Percentiles rank a stretch among this genome's conserved stretches.
Conservation (phyloP, 1,140 invertebrate genomes). For the Diploscapter pachys region DNA sequence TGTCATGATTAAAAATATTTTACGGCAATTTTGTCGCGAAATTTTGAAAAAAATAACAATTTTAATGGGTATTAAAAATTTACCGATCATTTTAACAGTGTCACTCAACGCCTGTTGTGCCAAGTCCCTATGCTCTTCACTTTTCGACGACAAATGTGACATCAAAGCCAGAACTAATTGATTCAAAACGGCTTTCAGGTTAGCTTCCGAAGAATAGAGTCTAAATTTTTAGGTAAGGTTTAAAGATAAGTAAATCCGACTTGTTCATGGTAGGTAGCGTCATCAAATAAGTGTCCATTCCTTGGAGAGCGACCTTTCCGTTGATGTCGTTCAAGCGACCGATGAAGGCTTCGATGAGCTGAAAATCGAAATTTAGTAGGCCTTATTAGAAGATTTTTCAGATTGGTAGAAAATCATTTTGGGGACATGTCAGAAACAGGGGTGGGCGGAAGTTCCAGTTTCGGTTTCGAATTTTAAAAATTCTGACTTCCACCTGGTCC, state of each 20-base stretch:
- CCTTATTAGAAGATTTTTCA: background rate
- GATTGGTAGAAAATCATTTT: too few relatives aligned
- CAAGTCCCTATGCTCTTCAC: conserved; percentile 30
- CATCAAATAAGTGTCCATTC: conserved; percentile 29
- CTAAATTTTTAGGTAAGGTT: conserved; percentile 7
- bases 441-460: too few relatives aligned
- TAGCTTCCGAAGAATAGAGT: conserved; percentile 27
- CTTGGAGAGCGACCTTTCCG: conserved; percentile 30
- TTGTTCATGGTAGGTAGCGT: conserved; percentile 31
- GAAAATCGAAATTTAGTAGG: background rate
- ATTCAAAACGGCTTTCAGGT: conserved; percentile 31
- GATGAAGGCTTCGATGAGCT: conserved; percentile 33
- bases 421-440: too few relatives aligned
- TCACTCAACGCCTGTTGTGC: conserved; percentile 23
- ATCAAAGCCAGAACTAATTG: conserved; percentile 21
- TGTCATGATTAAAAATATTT: background rate
- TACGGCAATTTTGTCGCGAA: background rate
- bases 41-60: background rate
- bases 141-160: conserved; percentile 28
- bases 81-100: conserved; percentile 25
- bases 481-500: too few relatives aligned
- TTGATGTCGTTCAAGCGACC: conserved; percentile 27
- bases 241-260: background rate
- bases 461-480: too few relatives aligned
- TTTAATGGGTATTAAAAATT: background rate